These are phyloP conservation scores for Tetramorium simillimum DNA, from an alignment of 1,140 invertebrate species.

Conservation along the genomic window DNA sequence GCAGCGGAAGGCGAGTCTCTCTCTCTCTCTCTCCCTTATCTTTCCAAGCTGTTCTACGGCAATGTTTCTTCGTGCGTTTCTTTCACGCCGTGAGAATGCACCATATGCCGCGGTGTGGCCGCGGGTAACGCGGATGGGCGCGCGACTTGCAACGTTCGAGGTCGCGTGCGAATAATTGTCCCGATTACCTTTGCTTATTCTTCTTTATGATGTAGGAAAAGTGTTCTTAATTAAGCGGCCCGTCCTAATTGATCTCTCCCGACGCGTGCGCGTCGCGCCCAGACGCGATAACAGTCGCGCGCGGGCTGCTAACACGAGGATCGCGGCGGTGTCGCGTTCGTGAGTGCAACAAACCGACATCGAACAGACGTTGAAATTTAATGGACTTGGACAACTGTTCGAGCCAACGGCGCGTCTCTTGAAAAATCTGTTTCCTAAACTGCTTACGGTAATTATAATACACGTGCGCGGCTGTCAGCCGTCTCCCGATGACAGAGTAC, in stretches of 20 bases:
- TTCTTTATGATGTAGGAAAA: slow-evolving; percentile 50
- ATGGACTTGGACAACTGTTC: background rate
- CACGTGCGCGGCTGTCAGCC: background rate
- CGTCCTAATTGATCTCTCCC: slow-evolving; percentile 45
- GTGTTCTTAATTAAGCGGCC: slow-evolving; percentile 45
- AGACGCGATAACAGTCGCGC: background rate
- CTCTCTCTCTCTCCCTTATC: background rate
- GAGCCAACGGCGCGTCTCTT: background rate
- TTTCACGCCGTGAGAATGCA: slow-evolving; percentile 20
- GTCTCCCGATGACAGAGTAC: background rate
- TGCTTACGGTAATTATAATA: background rate
- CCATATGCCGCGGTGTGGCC: slow-evolving; percentile 10
- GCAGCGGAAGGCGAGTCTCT: background rate
- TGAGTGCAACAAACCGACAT: no score
- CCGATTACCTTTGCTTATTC: slow-evolving; percentile 40
- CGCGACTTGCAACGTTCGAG: slow-evolving; percentile 36
- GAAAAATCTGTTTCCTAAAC: background rate
- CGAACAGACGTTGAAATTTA: background rate
- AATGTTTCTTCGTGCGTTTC: slow-evolving; percentile 32
- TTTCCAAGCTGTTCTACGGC: background rate
- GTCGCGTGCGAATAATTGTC: slow-evolving; percentile 53
- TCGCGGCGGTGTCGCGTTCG: background rate
- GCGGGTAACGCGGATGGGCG: background rate
- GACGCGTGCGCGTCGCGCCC: slow-evolving; percentile 3
- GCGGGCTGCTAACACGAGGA: background rate